Conservation (phyloP, 2,113 vertebrate species). For the Otocyon megalotis region DNA sequence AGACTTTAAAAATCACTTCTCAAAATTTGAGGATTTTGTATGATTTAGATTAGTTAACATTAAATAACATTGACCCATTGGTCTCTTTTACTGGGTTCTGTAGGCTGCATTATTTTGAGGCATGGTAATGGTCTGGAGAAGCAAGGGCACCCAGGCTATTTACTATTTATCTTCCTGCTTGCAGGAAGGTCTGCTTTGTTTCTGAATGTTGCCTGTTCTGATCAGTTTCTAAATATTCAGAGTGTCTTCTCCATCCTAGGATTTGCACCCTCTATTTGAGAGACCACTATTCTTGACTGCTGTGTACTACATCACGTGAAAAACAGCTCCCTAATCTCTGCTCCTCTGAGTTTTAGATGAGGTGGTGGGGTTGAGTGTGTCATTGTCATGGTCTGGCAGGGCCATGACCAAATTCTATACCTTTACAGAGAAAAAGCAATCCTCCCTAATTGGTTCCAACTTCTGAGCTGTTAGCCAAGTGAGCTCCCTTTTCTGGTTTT, state of each 20-base stretch:
- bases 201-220: neutral
- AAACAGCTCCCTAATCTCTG: conserved; percentile 64
- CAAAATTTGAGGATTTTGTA: neutral
- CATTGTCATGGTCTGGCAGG: neutral
- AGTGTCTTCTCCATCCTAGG: neutral
- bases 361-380: neutral
- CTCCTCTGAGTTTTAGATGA: conserved; percentile 28
- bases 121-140: too few species aligned
- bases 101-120: neutral
- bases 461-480: conserved; percentile 74
- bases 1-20: neutral
- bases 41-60: neutral
- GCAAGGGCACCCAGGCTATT: too few species aligned
- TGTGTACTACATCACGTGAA: neutral
- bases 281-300: neutral
- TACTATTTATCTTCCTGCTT: neutral
- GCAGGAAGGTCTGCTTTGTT: neutral
- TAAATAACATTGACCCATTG: neutral
- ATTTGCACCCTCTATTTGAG: neutral
- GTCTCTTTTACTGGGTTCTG: neutral
- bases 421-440: conserved; percentile 65
- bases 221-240: neutral
- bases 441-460: conserved; percentile 53
- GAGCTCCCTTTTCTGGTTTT: conserved; percentile 72
- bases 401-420: neutral